Percentiles rank a stretch among this genome's conserved stretches.
These are phyloP conservation scores for Napeogenes inachia DNA, from an alignment of 2,888 invertebrate species.

Conservation along the genomic window DNA sequence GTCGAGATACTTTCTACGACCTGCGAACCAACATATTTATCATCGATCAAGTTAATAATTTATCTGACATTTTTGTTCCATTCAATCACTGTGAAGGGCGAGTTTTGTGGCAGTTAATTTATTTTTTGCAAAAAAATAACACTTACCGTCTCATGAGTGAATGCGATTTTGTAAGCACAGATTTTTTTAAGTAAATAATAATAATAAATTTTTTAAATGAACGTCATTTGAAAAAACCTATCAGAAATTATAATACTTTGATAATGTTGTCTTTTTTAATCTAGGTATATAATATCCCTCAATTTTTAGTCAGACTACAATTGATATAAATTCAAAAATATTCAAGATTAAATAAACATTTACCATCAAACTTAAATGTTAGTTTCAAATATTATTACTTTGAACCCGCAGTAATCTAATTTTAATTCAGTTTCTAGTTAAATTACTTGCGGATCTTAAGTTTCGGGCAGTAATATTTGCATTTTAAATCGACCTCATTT, in stretches of 20 bases:
- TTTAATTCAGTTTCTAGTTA: conserved; percentile 16
- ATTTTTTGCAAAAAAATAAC: conserved; percentile 13
- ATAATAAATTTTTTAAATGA: background rate
- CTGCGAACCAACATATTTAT: conserved; percentile 67
- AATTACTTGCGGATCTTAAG: conserved; percentile 46
- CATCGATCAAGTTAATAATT: conserved; percentile 75
- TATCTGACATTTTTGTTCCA: conserved; percentile 73
- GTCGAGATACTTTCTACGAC: conserved; percentile 74
- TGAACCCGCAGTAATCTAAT: background rate
- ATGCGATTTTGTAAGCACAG: background rate
- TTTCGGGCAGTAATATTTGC: conserved; percentile 53
- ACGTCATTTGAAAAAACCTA: no score
- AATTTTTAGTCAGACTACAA: no score
- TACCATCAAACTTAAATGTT: background rate
- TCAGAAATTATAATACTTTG: no score
- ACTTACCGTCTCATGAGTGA: conserved; percentile 11
- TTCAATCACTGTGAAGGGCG: conserved; percentile 32
- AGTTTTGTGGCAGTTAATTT: conserved; percentile 18
- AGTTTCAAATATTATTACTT: background rate
- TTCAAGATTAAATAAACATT: no score
- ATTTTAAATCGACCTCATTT: conserved; percentile 43
- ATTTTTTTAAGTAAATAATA: background rate
- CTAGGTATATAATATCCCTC: no score
- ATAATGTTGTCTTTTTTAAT: no score
- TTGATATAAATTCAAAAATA: no score